Evolutionary conservation across 2,797 vertebrate genomes (phyloP).

Genomic region (Melanotaenia maccullochi): DNA sequence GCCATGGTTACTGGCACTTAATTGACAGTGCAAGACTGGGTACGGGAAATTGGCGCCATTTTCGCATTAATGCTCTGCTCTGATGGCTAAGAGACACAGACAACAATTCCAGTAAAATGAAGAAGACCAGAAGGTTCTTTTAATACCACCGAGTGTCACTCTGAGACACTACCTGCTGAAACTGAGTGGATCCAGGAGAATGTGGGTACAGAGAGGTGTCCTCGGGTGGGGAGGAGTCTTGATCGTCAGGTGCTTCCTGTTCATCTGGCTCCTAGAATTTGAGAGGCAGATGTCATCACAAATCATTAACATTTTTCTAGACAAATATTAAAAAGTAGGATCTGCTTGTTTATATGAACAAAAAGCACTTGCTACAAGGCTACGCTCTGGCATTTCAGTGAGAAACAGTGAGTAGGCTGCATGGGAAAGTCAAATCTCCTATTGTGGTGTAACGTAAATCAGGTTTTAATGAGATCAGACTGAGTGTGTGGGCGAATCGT

Average conservation of each 20-base stretch:
- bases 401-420: constrained; percentile 12
- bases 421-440: constrained; percentile 32
- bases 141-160: not conserved
- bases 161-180: constrained; percentile 91
- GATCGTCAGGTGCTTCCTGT: constrained; percentile 97
- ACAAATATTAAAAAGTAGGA: constrained; percentile 13
- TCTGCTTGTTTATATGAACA: constrained; percentile 29
- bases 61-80: not conserved
- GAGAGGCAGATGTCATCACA: constrained; percentile 32
- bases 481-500: constrained; percentile 44
- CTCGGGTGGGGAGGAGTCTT: constrained; percentile 98
- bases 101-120: not conserved
- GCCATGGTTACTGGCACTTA: constrained; percentile 15
- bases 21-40: not conserved
- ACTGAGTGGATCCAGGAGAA: constrained; percentile 93
- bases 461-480: constrained; percentile 36
- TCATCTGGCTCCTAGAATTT: constrained; percentile 94
- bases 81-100: not conserved
- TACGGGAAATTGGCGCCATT: not conserved
- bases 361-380: constrained; percentile 14
- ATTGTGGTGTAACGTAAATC: constrained; percentile 35
- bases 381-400: constrained; percentile 29
- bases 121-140: not conserved
- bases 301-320: not conserved
- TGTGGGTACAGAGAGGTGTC: constrained; percentile 97